Evolutionary conservation across 2,797 vertebrate genomes (phyloP), one percentile per base, ranked within the genome.

Genomic region (Neopelma chrysocephalum): DNA sequence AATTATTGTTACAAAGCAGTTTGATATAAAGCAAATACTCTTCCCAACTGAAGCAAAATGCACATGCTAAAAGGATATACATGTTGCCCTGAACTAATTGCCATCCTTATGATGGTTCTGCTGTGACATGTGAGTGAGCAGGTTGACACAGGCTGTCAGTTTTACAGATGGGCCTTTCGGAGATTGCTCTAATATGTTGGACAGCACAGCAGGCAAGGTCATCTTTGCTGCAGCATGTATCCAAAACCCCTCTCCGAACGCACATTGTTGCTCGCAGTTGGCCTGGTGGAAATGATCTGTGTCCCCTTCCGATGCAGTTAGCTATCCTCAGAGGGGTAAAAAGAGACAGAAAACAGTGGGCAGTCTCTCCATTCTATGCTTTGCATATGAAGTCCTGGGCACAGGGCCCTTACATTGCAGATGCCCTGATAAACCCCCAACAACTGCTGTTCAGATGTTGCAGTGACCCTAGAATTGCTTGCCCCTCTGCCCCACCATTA

Each of bases 241-340:
- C 47, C 34, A 32, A 90, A 85, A 76, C n/a, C 32, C 34, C 11
- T 73, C 66, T 72, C 64, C 23, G 72, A 72, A 38, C 12, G 75
- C 23, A 17, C 1, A 4, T 6, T 3, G 1, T 3, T 64, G 51
- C 36, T 78, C 21, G 1, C 1, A 5, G 15, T 1, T 66, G 47
- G 18, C 43, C 60, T 25, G 8, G 15, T 62, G 32, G n/a, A 77
- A 88, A 82, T 19, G 3, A 45, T 34, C 31, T 68, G 31, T 57
- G 48, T 48, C 61, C n/a, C 22, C 5, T 86, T 78, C 61, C 53
- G 29, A 75, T 40, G 31, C 32, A 57, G 45, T 38, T 27, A 87
- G 38, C 32, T 54, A 18, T 47, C 26, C 22, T 75, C 58, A 57
- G 51, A 40, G 21, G 20, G 31, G 10, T 12, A 58, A 58, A 50